A percentile compares a stretch with the other conserved stretches of the same genome.
Evolutionary conservation across 2,797 vertebrate genomes (phyloP).

Genomic region (Falco cherrug): DNA sequence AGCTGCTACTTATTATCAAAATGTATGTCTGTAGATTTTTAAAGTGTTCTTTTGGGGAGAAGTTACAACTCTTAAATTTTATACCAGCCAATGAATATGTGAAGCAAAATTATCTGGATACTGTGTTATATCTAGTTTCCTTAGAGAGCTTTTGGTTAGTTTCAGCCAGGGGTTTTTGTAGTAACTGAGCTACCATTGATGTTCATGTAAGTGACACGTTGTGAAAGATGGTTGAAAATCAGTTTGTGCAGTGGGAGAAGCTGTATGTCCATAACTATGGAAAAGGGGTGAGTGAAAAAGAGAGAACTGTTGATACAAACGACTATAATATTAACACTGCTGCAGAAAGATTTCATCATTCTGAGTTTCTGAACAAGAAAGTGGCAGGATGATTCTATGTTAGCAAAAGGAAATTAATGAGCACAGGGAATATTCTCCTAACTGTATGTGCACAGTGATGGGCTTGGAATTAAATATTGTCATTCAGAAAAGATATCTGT

Average conservation of each 20-base stretch:
- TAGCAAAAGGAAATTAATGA: background rate
- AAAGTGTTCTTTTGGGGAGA: background rate
- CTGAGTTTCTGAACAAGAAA: background rate
- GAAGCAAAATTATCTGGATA: background rate
- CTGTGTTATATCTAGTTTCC: background rate
- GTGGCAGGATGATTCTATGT: background rate
- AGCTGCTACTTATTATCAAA: background rate
- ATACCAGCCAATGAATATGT: background rate
- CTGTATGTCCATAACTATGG: background rate
- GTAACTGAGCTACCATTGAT: background rate
- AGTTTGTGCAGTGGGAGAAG: background rate
- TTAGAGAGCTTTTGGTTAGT: background rate
- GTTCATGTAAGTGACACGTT: accelerated
- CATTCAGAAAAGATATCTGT: background rate
- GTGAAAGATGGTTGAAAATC: background rate
- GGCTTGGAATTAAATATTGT: background rate
- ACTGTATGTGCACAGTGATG: background rate
- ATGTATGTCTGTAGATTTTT: background rate
- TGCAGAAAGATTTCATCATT: background rate
- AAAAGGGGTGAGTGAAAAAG: background rate
- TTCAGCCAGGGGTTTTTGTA: background rate
- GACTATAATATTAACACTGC: background rate
- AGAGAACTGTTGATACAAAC: background rate
- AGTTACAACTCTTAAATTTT: background rate
- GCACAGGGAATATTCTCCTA: background rate